Evolutionary conservation across 2,797 vertebrate genomes (phyloP).

Genomic region (Microctenopoma stevenorrisi): DNA sequence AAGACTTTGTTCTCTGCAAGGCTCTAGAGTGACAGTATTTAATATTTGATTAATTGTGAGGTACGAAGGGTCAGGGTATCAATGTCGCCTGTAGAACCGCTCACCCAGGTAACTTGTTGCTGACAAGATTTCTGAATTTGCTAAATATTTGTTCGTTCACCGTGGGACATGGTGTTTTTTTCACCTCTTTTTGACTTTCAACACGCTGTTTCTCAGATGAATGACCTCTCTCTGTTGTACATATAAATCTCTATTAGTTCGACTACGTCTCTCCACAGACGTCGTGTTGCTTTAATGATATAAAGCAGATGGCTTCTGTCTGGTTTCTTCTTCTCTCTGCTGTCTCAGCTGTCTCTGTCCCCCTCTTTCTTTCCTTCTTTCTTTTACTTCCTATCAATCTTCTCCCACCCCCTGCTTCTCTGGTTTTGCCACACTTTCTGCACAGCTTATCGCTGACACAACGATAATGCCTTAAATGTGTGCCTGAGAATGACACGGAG

Average conservation of each 20-base stretch:
- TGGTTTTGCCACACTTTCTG: constrained; percentile 33
- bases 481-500: constrained; percentile 29
- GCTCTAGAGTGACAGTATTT: too few species aligned
- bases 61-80: too few species aligned
- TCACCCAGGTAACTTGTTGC: not conserved
- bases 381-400: constrained; percentile 43
- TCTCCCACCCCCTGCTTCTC: constrained; percentile 5
- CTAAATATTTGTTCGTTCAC: constrained; percentile 1
- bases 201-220: constrained; percentile 19
- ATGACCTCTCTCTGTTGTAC: constrained; percentile 33
- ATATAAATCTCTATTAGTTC: constrained; percentile 38
- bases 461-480: constrained; percentile 39
- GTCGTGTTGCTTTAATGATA: constrained; percentile 52
- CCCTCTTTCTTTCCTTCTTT: constrained; percentile 18
- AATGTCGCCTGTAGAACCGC: too few species aligned
- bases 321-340: constrained; percentile 49
- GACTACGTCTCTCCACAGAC: constrained; percentile 22
- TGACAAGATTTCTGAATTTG: constrained; percentile 12
- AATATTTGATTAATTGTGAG: too few species aligned
- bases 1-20: too few species aligned
- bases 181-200: not conserved
- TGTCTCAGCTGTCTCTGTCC: constrained; percentile 58
- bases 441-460: constrained; percentile 28
- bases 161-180: not conserved
- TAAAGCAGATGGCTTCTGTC: constrained; percentile 74